These are phyloP conservation scores for Drosophila greeni DNA, from an alignment of 2,888 invertebrate species.

Conservation along the genomic window DNA sequence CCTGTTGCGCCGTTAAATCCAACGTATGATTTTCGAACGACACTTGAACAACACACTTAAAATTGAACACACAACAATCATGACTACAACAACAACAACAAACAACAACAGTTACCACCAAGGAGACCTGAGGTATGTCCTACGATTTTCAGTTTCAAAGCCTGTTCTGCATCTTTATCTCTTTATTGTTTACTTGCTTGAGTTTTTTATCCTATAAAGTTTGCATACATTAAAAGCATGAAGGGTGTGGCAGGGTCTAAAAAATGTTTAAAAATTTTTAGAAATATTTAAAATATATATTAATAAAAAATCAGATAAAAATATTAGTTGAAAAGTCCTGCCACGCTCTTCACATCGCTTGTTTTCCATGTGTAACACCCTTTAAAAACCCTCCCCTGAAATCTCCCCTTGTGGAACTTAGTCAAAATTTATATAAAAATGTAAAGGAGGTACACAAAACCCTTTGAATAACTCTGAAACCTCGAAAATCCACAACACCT, in stretches of 20 bases:
- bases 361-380: slow-evolving; percentile 44
- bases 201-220: slow-evolving; percentile 23
- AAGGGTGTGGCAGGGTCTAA: background rate
- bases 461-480: slow-evolving; percentile 15
- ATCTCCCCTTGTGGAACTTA: slow-evolving; percentile 26
- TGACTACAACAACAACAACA: slow-evolving; percentile 33
- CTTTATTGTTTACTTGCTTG: slow-evolving; percentile 32
- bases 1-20: slow-evolving; percentile 59
- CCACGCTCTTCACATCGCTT: slow-evolving; percentile 39
- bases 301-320: too few relatives aligned
- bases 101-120: slow-evolving; percentile 85
- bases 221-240: slow-evolving; percentile 11
- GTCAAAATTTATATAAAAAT: slow-evolving; percentile 53
- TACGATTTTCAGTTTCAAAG: slow-evolving; percentile 54
- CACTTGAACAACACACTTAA: slow-evolving; percentile 37
- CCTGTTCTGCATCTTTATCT: slow-evolving; percentile 59
- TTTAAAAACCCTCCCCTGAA: background rate
- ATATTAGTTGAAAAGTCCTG: background rate
- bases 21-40: slow-evolving; percentile 55
- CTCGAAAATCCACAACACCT: slow-evolving; percentile 7
- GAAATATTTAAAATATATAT: background rate
- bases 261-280: background rate
- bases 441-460: slow-evolving; percentile 57
- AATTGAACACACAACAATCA: slow-evolving; percentile 32
- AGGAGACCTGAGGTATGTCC: slow-evolving; percentile 93